Evolutionary conservation across 2,797 vertebrate genomes (phyloP), one percentile per base, ranked within the genome.

Genomic region (Serranus cabrilla): DNA sequence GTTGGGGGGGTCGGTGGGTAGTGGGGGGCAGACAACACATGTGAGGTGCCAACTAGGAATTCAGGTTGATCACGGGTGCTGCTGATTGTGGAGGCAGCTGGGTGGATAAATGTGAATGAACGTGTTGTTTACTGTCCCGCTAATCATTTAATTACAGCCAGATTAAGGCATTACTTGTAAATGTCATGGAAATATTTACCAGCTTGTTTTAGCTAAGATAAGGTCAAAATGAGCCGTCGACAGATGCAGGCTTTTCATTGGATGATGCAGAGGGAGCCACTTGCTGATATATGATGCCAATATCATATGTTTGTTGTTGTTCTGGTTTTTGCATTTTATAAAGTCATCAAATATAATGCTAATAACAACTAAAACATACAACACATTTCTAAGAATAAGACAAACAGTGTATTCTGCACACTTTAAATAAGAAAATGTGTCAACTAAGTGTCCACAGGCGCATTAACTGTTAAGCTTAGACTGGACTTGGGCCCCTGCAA

Each of bases 21-120:
- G 27, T 16, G 61, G 37, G 61, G 46, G 31, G 50, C 63, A 69
- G 66, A 73, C 65, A 37, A 56, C 47, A 71, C 86, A 87, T 87
- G 82, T 76, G 82, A 80, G 75, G 74, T 78, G 65, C 75, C 71
- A 81, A 21, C 6, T 6, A 58, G 68, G 71, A 71, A 65, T 61
- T 82, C 54, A 73, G 77, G 54, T 63, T 58, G 69, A 79, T 78
- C 55, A 52, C 21, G 4, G 49, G 67, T 70, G 59, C 52, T 69
- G 46, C 52, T 52, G 5, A 16, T 7, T 42, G 34, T 16, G 52
- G 58, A 27, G 37, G 46, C 66, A 25, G 23, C 11, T 59, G 51
- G 17, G 14, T 52, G 76, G 27, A 31, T 61, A 27, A 59, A 47
- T 73, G 42, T 37, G 40, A 49, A 13, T 31, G 34, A 25, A 8